phyloP scores from a whole-genome alignment of 1,140 invertebrate genomes.

The Drosophila malerkotliana region DNA sequence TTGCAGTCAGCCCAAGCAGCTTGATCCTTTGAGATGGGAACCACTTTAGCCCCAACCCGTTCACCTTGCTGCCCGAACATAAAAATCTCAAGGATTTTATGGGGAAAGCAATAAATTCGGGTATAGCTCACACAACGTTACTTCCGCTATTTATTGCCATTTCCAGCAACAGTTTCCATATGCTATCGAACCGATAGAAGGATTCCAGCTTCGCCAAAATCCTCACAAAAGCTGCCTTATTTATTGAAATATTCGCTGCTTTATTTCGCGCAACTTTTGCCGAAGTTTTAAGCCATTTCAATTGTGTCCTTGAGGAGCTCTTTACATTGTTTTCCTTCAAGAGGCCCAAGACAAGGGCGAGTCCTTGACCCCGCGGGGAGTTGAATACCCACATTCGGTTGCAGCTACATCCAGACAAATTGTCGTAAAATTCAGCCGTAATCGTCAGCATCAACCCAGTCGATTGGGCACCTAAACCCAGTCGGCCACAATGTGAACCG shows the following conservation, averaged over 20 bases:
- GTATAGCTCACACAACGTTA: constrained; percentile 39
- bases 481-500: constrained; percentile 20
- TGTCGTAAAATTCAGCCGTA: constrained; percentile 65
- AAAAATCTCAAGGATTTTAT: constrained; percentile 65
- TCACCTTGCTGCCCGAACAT: constrained; percentile 50
- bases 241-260: constrained; percentile 59
- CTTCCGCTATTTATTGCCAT: constrained; percentile 61
- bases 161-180: constrained; percentile 68
- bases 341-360: constrained; percentile 20
- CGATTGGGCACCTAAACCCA: constrained; percentile 49
- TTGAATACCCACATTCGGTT: constrained; percentile 49
- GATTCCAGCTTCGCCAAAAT: constrained; percentile 25
- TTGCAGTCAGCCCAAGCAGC: constrained; percentile 1
- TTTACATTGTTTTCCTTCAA: constrained; percentile 20
- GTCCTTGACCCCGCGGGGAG: constrained; percentile 62
- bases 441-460: constrained; percentile 56
- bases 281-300: constrained; percentile 61
- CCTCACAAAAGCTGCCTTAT: constrained; percentile 31
- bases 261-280: constrained; percentile 21
- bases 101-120: constrained; percentile 57
- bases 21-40: background rate
- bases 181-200: constrained; percentile 40
- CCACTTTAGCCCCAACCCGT: background rate
- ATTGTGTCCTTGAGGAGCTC: constrained; percentile 56
- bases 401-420: constrained; percentile 64